Base-by-base conservation (phyloP, 2,113 vertebrate species). In the Dipodomys merriami region DNA sequence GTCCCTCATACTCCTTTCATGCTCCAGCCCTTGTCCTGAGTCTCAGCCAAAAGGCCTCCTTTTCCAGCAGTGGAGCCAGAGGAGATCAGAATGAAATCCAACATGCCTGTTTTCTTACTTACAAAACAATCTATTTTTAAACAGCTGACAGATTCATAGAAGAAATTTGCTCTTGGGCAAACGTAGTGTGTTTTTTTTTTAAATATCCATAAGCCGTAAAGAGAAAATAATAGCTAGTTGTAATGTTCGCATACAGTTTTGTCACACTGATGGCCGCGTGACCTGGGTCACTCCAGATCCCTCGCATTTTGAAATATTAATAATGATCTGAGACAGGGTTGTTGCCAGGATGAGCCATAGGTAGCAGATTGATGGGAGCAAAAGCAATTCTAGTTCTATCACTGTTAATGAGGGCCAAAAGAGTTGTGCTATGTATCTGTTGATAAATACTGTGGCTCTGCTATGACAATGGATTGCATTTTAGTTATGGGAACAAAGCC, bases 281-380 rank as follows among this genome's bases (percentile, higher is more conserved):
- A 87, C 33, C 39, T 19, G 46, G 27, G 33, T 83, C 60, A 71
- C 33, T 30, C 27, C 67, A 15, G 64, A 89, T 64, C 78, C 20
- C 18, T 89, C 46, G 20, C 12, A 20, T 78, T 72, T 82, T 83
- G 35, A 64, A 94, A 62, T 83, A 79, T 94, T 88, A 90, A 19
- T 53, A 78, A 83, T 49, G 25, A 85, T 46, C 69, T 82, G 67
- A 60, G 44, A 85, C 25, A 83, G 35, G 83, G 20, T 65, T 46
- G 13, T 86, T 88, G 64, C 39, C 64, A 16, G 18, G 7, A 27
- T 69, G 84, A 83, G 72, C 81, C 10, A 1, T 67, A 30, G n/a
- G 27, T 57, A 71, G 80, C 68, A 74, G 39, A 71, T 16, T 67
- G 78, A 87, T 92, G 65, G 62, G 33, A 20, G 65, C 23, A 76